Evolutionary conservation across 2,888 invertebrate genomes (phyloP), one percentile per base, ranked within the genome.

Genomic region (Malthinus flaveolus): DNA sequence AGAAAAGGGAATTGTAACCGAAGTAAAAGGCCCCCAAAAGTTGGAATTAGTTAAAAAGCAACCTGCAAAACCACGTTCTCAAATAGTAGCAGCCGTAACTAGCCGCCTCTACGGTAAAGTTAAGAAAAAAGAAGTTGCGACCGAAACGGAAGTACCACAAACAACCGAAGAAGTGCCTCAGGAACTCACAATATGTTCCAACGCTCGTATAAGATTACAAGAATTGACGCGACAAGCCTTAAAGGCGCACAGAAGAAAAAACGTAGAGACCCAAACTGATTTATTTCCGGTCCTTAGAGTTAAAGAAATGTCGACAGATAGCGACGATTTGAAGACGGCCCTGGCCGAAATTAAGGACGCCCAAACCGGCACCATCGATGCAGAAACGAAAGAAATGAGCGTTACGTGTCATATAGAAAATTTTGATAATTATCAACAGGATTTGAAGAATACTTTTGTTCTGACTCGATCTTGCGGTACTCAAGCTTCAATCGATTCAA

Each of bases 31-130:
- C 7, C 51, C 64, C n/a, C 63, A 63, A 32, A 73, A 68, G 60
- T 48, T 71, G 71, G 11, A 69, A 66, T 13, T 68, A 69, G 36
- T 74, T 68, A 61, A 73, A 54, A 48, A 36, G 44, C 48, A 73
- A 23, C 63, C 70, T 1, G 68, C 80, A 37, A 84, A 85, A 71
- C 75, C 75, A 1, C 78, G 87, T 68, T 85, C 87, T 12, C 86
- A 87, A 75, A 87, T 88, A 49, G 87, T 89, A 1, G 87, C 88
- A 3, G 87, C 87, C 0, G 89, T 89, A 1, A 89, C 89, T 1
- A 84, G 85, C 66, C 79, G 88, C 66, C 76, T 89, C 9, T 89
- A 88, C 71, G 82, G 84, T 1, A 86, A 85, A 81, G 75, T 82
- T 73, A 78, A 85, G 78, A 79, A 83, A 79, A 77, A 83, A 78